These are phyloP conservation scores for Nemotelus nigrinus DNA, from an alignment of 2,888 invertebrate genomes.

Conservation along the genomic window DNA sequence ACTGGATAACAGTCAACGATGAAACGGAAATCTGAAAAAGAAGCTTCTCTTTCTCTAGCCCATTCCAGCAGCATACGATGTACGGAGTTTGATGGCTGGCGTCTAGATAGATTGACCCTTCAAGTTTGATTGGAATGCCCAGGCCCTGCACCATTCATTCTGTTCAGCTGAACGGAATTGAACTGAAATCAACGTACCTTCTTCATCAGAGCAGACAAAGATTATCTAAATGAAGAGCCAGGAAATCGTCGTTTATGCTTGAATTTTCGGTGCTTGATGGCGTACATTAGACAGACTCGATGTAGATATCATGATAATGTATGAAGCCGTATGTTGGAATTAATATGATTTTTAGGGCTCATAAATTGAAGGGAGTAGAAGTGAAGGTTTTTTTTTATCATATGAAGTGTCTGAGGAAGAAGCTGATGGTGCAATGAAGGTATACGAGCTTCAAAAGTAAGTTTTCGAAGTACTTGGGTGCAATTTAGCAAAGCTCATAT, in stretches of 20 bases:
- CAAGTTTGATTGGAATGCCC: constrained; percentile 17
- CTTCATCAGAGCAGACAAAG: constrained; percentile 2
- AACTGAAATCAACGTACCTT: not conserved
- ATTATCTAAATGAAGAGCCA: constrained; percentile 40
- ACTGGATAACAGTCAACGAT: not conserved
- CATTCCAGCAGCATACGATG: not conserved
- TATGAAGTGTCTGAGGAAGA: too few species aligned
- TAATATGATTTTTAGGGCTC: constrained; percentile 3
- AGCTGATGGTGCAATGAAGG: too few species aligned
- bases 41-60: not conserved
- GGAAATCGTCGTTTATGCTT: constrained; percentile 39
- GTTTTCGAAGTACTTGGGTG: too few species aligned
- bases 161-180: not conserved
- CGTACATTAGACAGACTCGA: constrained; percentile 15
- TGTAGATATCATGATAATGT: constrained; percentile 18
- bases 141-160: not conserved
- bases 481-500: too few species aligned
- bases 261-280: constrained; percentile 33
- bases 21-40: not conserved
- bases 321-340: not conserved
- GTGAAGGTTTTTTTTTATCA: too few species aligned
- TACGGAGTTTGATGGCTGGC: not conserved
- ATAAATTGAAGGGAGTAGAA: not conserved
- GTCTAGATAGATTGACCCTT: constrained; percentile 32
- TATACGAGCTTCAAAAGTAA: too few species aligned